phyloP scores from a whole-genome alignment of 2,888 invertebrate species.

The Nematopogon swammerdamellus region DNA sequence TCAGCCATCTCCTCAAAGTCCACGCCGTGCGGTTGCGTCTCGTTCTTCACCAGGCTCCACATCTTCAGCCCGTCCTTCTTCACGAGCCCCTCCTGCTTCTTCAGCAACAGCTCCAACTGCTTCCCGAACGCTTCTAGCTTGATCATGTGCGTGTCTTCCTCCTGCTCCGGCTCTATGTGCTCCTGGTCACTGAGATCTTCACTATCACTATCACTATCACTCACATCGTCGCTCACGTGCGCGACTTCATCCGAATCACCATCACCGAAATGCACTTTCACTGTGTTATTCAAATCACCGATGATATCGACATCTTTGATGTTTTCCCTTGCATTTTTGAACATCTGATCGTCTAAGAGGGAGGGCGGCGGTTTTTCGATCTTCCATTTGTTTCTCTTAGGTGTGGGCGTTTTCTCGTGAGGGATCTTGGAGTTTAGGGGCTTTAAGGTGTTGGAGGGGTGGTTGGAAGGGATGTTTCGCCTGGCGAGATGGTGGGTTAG shows the following conservation, averaged over 20 bases:
- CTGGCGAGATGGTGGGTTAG: constrained; percentile 61
- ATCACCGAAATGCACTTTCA: constrained; percentile 37
- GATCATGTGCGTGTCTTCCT: constrained; percentile 60
- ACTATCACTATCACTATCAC: constrained; percentile 19
- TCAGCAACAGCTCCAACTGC: constrained; percentile 69
- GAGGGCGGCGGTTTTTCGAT: constrained; percentile 32
- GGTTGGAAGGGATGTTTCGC: constrained; percentile 36
- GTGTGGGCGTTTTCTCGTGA: constrained; percentile 28
- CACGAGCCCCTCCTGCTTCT: constrained; percentile 74
- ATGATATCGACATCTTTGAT: constrained; percentile 44
- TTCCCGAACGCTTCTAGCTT: constrained; percentile 79
- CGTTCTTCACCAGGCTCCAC: constrained; percentile 77
- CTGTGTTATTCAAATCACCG: constrained; percentile 40
- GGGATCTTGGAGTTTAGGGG: constrained; percentile 20
- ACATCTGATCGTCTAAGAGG: constrained; percentile 44
- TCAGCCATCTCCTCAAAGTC: constrained; percentile 73
- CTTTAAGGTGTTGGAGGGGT: constrained; percentile 23
- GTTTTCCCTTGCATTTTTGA: constrained; percentile 29
- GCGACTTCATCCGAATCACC: constrained; percentile 23
- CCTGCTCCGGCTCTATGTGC: constrained; percentile 30
- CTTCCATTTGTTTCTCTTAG: constrained; percentile 23
- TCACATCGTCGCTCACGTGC: constrained; percentile 27
- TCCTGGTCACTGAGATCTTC: constrained; percentile 21
- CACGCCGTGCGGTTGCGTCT: constrained; percentile 73
- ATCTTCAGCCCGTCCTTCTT: constrained; percentile 74